These are phyloP conservation scores for Pyralis farinalis DNA, from an alignment of 2,888 invertebrate species.

Conservation along the genomic window DNA sequence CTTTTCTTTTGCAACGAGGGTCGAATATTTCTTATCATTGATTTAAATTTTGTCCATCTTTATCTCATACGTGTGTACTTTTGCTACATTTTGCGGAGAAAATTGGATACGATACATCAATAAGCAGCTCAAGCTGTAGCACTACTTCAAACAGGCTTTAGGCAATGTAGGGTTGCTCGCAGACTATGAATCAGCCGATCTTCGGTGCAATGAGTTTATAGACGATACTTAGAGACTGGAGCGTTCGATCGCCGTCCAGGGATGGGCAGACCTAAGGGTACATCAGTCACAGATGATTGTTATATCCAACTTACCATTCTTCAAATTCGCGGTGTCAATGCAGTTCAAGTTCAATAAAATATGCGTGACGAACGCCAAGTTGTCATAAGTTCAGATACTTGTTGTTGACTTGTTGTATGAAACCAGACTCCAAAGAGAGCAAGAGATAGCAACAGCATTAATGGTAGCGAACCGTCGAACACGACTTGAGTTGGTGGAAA, in stretches of 20 bases:
- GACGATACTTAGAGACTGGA: constrained; percentile 13
- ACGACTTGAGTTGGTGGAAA: constrained; percentile 13
- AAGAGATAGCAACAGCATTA: constrained; percentile 11
- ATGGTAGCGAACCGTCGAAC: constrained; percentile 13
- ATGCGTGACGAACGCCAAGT: constrained; percentile 14
- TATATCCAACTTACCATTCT: constrained; percentile 14
- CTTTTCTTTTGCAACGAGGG: constrained; percentile 10
- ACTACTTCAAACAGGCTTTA: constrained; percentile 13
- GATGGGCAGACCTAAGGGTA: constrained; percentile 31
- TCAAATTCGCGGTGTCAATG: constrained; percentile 13
- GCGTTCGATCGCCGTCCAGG: constrained; percentile 13
- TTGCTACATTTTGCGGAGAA: constrained; percentile 12
- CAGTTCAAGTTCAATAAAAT: constrained; percentile 14
- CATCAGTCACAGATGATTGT: constrained; percentile 16
- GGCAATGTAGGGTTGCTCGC: constrained; percentile 15
- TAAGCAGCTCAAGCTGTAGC: constrained; percentile 15
- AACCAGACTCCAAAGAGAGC: constrained; percentile 15
- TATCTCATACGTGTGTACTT: constrained; percentile 13
- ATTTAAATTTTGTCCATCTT: constrained; percentile 7
- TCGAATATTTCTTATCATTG: constrained; percentile 11
- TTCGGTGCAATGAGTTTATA: constrained; percentile 11
- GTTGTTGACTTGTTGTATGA: constrained; percentile 12
- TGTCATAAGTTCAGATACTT: constrained; percentile 15
- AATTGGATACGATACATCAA: constrained; percentile 9
- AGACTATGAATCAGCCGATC: constrained; percentile 14